Evolutionary conservation across 2,113 vertebrate genomes (phyloP), one percentile per base, ranked within the genome.

Genomic region (Candoia aspera): DNA sequence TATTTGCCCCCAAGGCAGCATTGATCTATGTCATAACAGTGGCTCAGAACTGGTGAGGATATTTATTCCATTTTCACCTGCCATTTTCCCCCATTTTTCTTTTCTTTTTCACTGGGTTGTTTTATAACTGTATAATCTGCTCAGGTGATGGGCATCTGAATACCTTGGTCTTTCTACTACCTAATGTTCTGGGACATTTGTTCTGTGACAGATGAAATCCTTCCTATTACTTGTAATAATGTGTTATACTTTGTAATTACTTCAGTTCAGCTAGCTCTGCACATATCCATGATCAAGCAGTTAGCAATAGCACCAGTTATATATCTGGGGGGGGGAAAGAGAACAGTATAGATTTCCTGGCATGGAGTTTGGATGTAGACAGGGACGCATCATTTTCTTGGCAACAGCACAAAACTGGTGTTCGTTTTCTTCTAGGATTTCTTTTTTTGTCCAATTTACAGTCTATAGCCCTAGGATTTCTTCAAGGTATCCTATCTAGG

Each of bases 11-110:
- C 26, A 5, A 73, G 17, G 53, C 62, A 87, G 19, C 54, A 46
- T 5, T 53, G 23, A 87, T 24, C 87, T 87, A 24, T 53, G 42
- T 26, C 29, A 33, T 62, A 91, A 86, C 19, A 23, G 83, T 83
- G 86, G 15, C 17, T 24, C n/a, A 49, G 37, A 58, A 58, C 58
- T 21, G n/a, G 37, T 59, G 17, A 42, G 54, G 53, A 29, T 60
- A 88, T 83, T 13, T 92, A 83, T 88, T 88, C 54, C 6, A 12
- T 23, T 87, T 68, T 55, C 33, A 91, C n/a, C 60, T 91, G 5
- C 12, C 8, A 8, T 73, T 73, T 49, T 15, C 42, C 15, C 15
- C 11, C 17, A 33, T 91, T 42, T 17, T 90, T 23, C 13, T 42
- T 21, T 53, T 84, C 15, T 6, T 90, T 90, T 42, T 42, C 42